These are phyloP conservation scores for Bombus pascuorum DNA, from an alignment of 1,140 invertebrate genomes.

Conservation along the genomic window DNA sequence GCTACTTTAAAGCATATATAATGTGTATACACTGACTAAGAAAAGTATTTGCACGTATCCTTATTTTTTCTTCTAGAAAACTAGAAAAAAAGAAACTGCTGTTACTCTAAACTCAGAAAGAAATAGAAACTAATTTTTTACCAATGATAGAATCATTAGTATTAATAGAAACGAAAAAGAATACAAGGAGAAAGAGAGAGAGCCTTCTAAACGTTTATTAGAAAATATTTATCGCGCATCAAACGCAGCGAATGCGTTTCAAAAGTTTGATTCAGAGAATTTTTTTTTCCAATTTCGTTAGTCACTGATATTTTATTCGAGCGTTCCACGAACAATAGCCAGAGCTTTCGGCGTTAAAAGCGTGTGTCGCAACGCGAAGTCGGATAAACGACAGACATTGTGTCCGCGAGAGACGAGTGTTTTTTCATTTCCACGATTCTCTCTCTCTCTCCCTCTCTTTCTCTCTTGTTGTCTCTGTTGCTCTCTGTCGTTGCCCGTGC, in stretches of 20 bases:
- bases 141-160: too few species aligned
- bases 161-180: too few species aligned
- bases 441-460: not conserved
- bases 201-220: not conserved
- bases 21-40: too few species aligned
- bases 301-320: constrained; percentile 16
- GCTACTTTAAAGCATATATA: too few species aligned
- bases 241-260: not conserved
- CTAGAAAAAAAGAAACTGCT: too few species aligned
- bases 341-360: constrained; percentile 27
- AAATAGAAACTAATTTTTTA: too few species aligned
- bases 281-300: not conserved
- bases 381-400: constrained; percentile 33
- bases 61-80: too few species aligned
- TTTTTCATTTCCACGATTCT: constrained; percentile 21
- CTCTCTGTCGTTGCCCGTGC: not conserved
- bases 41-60: too few species aligned
- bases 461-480: not conserved
- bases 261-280: not conserved
- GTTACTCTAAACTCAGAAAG: too few species aligned
- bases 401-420: constrained; percentile 13
- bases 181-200: too few species aligned
- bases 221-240: not conserved
- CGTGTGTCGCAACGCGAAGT: constrained; percentile 5
- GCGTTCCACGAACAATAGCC: constrained; percentile 5